These are phyloP conservation scores for Halcyon smyrnensis DNA, from an alignment of 2,797 vertebrate genomes.

Conservation along the genomic window DNA sequence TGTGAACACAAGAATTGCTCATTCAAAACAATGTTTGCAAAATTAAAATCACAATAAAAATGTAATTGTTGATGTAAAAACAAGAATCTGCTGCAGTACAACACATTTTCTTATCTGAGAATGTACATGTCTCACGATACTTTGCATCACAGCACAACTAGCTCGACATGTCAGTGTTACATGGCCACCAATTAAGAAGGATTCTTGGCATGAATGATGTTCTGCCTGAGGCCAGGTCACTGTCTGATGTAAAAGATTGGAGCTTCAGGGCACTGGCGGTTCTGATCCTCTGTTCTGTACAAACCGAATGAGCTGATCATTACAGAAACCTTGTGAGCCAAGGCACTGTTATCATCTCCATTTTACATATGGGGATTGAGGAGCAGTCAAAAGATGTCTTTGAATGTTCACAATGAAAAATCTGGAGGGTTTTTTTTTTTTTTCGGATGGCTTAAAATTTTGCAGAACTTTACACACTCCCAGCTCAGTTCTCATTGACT, in stretches of 20 bases:
- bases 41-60: slow-evolving; percentile 51
- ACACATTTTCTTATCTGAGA: slow-evolving; percentile 17
- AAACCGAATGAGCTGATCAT: slow-evolving; percentile 52
- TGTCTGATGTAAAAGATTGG: slow-evolving; percentile 60
- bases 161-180: slow-evolving; percentile 36
- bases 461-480: background rate
- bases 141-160: background rate
- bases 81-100: slow-evolving; percentile 16
- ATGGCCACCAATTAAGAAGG: slow-evolving; percentile 61
- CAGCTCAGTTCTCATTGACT: background rate
- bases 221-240: slow-evolving; percentile 70
- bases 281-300: slow-evolving; percentile 63
- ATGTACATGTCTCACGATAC: background rate
- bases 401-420: slow-evolving; percentile 38
- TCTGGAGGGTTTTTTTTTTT: background rate
- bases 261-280: slow-evolving; percentile 36
- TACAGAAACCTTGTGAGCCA: slow-evolving; percentile 52
- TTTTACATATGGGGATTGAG: slow-evolving; percentile 67
- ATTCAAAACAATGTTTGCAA: slow-evolving; percentile 11
- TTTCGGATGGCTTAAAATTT: slow-evolving; percentile 13
- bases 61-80: slow-evolving; percentile 40
- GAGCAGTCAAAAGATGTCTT: slow-evolving; percentile 35
- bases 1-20: background rate
- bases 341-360: slow-evolving; percentile 19
- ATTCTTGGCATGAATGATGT: slow-evolving; percentile 66